Conservation (phyloP, 2,113 vertebrate species). For the Emydocephalus ijimae region DNA sequence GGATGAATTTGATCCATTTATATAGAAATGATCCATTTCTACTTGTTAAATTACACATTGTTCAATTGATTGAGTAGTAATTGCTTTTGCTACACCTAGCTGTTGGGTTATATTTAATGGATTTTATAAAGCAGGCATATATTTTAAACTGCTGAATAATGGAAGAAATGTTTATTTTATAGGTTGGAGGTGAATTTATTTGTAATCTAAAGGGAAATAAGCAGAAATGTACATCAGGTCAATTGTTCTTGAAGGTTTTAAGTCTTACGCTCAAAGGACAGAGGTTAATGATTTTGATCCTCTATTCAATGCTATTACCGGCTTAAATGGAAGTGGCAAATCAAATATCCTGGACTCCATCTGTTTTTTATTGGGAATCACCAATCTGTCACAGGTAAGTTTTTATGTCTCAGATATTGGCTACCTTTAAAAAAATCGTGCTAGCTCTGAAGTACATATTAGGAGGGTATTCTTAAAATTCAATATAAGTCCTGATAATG, state of each 20-base stretch:
- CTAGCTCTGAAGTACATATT: not conserved
- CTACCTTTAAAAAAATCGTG: not conserved
- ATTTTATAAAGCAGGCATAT: not conserved
- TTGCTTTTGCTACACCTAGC: not conserved
- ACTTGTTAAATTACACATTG: not conserved
- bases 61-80: not conserved
- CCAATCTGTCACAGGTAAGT: slow-evolving; percentile 84
- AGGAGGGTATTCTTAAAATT: not conserved
- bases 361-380: slow-evolving; percentile 92
- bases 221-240: slow-evolving; percentile 89
- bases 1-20: not conserved
- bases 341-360: slow-evolving; percentile 95
- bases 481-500: not conserved
- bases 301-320: slow-evolving; percentile 95
- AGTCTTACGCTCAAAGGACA: slow-evolving; percentile 92
- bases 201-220: not conserved
- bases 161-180: not conserved
- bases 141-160: not conserved
- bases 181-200: not conserved
- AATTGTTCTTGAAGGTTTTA: slow-evolving; percentile 91
- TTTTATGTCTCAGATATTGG: not conserved
- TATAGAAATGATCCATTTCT: not conserved
- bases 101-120: not conserved
- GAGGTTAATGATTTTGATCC: slow-evolving; percentile 88
- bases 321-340: slow-evolving; percentile 95